Evolutionary conservation across 1,140 invertebrate species (phyloP), one percentile per base, ranked within the genome.

Genomic region (Hylaeus anthracinus): DNA sequence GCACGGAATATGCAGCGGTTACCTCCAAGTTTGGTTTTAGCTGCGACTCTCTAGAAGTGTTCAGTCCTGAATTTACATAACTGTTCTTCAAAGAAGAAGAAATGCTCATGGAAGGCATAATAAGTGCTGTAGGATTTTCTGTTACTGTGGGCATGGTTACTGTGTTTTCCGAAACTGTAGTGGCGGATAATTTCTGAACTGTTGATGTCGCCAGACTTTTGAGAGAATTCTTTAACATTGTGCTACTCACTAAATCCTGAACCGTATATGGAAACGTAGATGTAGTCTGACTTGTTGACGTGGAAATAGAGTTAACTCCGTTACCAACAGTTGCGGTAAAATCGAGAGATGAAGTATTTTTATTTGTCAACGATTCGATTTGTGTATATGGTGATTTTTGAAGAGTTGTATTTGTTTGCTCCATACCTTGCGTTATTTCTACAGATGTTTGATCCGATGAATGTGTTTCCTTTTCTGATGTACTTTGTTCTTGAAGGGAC

Each of bases 181-280:
- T 15, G n/a, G 14, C n/a, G 73, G 60, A 76, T 69, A 87, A 58
- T 77, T 84, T 83, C 9, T 72, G 71, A 4, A 72, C 5, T 3
- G 43, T 9, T 1, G 72, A 56, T 41, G 51, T 41, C 9, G 39
- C 45, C 3, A 74, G 39, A 66, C 6, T 79, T 37, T 84, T 86
- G 5, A 79, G 55, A 3, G 78, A 72, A 53, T 75, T 51, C 61
- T 77, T 81, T 15, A 82, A 48, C 48, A 58, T 41, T 48, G 72
- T 89, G 81, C 91, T 94, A 58, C 89, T 92, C 0, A 94, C 92
- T 8, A 94, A 79, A 82, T 94, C 92, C 61, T 93, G 92, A 5
- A 94, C 85, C 12, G 88, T 91, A n/a, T 89, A 90, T 1, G 91
- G 86, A 76, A 91, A 89, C 15, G 79, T 87, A 43, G 88, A 55